Evolutionary conservation across 2,113 vertebrate species (phyloP), one percentile per base, ranked within the genome.

Genomic region (Coryphaenoides rupestris): DNA sequence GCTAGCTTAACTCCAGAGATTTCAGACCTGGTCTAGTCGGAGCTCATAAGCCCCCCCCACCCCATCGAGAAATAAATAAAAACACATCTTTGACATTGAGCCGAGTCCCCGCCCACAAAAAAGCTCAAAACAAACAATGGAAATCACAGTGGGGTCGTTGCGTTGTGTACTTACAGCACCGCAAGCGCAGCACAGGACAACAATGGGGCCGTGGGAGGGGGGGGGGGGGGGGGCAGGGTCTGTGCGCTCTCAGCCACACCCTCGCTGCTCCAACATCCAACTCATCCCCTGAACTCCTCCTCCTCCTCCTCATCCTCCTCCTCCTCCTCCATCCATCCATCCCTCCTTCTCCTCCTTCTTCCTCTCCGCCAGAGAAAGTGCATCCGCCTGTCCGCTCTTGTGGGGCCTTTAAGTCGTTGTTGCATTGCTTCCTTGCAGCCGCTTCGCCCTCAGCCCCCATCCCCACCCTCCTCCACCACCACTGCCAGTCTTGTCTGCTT

Each of bases 161-260:
- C 16, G 60, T n/a, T n/a, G n/a, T 84, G 82, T 89, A 89, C 87
- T 89, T 89, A 89, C 87, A 87, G 87, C 82, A 89, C 84, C 85
- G 79, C 73, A 83, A 81, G 83, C 60, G 82, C 58, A 81, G 82
- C 78, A 85, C 78, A 75, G 82, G 76, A 83, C 80, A n/a, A 84
- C 84, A 87, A 81, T 86, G 82, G 80, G 82, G 69, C 85, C 82
- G 84, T 82, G 84, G 76, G 77, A 80, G 85, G 80, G n/a, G n/a
- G n/a, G n/a, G n/a, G n/a, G n/a, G n/a, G n/a, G n/a, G n/a, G n/a
- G n/a, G n/a, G n/a, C n/a, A n/a, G n/a, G n/a, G n/a, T n/a, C n/a
- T n/a, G n/a, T n/a, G n/a, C 76, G 74, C 79, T 84, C 85, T 85
- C 84, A 85, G 76, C 80, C 79, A 74, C 80, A 40, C 9, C 33